Conservation (phyloP, 2,113 vertebrate genomes). For the Panthera uncia region DNA sequence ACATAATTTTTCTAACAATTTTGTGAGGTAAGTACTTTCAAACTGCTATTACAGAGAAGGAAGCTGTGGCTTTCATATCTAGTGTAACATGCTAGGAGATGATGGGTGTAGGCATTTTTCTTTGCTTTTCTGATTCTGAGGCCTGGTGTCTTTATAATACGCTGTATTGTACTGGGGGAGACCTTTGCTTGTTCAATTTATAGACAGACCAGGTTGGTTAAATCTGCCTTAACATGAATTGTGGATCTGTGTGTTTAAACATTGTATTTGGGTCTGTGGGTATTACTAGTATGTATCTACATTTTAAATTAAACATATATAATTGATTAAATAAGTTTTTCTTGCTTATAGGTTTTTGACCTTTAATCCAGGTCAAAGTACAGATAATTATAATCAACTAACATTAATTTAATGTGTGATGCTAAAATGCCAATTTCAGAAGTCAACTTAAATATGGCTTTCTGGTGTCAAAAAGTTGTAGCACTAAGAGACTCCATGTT, state of each 20-base stretch:
- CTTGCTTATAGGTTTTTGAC: not conserved
- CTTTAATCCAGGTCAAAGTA: not conserved
- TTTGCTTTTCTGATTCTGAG: not conserved
- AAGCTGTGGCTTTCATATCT: not conserved
- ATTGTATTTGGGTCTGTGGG: not conserved
- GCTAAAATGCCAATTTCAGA: not conserved
- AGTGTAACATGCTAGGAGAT: not conserved
- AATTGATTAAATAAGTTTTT: not conserved
- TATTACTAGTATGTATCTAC: not conserved
- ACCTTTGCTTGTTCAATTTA: not conserved
- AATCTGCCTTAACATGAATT: not conserved
- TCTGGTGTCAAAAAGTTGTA: not conserved
- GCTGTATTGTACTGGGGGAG: not conserved
- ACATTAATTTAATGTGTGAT: not conserved
- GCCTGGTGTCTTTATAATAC: not conserved
- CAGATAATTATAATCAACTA: not conserved
- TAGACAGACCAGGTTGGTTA: not conserved
- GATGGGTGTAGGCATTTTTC: not conserved
- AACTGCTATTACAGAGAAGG: not conserved
- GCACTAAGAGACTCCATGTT: not conserved
- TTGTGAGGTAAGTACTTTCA: not conserved
- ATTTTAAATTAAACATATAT: conserved; percentile 2
- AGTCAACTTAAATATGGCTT: conserved; percentile 11
- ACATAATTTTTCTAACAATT: not conserved
- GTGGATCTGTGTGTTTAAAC: not conserved